Evolutionary conservation across 2,888 invertebrate species (phyloP), one percentile per base, ranked within the genome.

Genomic region (Sphinx pinastri): DNA sequence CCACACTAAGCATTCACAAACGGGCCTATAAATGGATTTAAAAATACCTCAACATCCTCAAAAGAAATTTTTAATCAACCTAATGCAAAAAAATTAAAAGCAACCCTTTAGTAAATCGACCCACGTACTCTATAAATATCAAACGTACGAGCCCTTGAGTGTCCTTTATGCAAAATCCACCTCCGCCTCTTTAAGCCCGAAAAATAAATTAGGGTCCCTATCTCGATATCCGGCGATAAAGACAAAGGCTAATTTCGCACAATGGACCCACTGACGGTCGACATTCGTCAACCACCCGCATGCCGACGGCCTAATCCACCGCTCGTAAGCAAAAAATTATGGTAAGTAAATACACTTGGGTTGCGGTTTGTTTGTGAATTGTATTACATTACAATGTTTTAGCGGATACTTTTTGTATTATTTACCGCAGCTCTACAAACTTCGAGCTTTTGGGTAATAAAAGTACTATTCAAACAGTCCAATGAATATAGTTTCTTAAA

Each of bases 131-230:
- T 63, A 19, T 49, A 60, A 60, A 63, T 63, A 63, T 63, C 19
- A 63, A 49, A 47, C 63, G 63, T 49, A 47, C 16, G 63, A 47
- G 63, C 13, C 60, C 49, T 63, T 60, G 60, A 47, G 16, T 45
- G 60, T 10, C 60, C 60, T 60, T 60, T 63, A 63, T 63, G 63
- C 63, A 49, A 63, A 63, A 63, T 19, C 63, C 63, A 63, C 63
- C 58, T 58, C 38, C 8, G 63, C 63, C 63, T 38, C 31, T 58
- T 58, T 63, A 63, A 63, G 16, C 63, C 63, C 25, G 49, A 63
- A 49, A 63, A 63, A 49, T 63, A 49, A 63, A 63, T 63, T 63
- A 63, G 63, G 19, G 63, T 49, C 49, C 47, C 63, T 63, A 63
- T 63, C 49, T 63, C 63, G 63, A 63, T 63, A 63, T 49, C 60